Evolutionary conservation across 2,113 vertebrate genomes (phyloP).

Genomic region (Sclerurus mexicanus): DNA sequence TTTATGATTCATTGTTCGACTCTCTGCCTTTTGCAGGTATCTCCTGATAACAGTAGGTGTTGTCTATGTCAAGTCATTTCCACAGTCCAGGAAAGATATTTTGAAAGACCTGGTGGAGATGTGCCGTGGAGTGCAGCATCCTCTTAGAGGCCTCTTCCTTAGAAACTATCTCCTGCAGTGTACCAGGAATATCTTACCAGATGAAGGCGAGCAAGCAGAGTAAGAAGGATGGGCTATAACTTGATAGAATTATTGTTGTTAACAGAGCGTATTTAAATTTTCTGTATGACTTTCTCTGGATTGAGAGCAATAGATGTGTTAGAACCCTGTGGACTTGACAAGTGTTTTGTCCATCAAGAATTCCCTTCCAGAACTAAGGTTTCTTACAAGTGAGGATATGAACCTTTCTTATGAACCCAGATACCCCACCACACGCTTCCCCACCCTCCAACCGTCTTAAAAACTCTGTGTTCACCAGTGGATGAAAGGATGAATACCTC

Average conservation of each 20-base stretch:
- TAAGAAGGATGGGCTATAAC: constrained; percentile 67
- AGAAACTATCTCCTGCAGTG: constrained; percentile 97
- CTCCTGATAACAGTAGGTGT: constrained; percentile 97
- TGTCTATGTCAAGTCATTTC: constrained; percentile 97
- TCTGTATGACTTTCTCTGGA: not conserved
- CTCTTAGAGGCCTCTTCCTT: constrained; percentile 93
- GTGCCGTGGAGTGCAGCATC: constrained; percentile 99
- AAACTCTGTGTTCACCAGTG: not conserved
- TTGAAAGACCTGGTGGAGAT: constrained; percentile 99
- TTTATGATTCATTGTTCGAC: not conserved
- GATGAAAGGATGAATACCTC: not conserved
- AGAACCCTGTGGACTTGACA: not conserved
- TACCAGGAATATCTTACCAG: constrained; percentile 95
- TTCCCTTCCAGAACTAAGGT: not conserved
- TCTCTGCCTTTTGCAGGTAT: constrained; percentile 78
- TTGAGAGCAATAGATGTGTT: not conserved
- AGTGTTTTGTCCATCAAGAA: not conserved
- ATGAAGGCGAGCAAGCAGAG: constrained; percentile 95
- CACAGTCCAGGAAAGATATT: constrained; percentile 98
- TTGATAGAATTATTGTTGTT: not conserved
- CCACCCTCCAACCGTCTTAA: not conserved
- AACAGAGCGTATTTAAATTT: not conserved
- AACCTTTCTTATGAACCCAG: not conserved
- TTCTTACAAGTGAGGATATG: not conserved
- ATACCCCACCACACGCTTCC: not conserved